Evolutionary conservation across 2,113 vertebrate genomes (phyloP).

Genomic region (Heptranchias perlo): DNA sequence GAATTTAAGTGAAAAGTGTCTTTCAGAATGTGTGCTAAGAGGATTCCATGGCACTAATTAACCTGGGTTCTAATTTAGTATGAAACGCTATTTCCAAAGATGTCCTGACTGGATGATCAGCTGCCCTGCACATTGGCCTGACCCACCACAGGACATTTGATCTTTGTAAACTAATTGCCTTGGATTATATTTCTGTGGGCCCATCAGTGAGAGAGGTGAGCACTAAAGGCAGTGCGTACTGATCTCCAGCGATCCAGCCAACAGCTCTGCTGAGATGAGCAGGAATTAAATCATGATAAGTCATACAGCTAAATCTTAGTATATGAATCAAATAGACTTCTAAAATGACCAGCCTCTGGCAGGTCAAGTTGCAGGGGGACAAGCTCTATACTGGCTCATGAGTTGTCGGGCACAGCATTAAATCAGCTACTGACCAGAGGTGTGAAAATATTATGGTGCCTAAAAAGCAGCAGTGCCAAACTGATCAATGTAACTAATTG

Average conservation of each 20-base stretch:
- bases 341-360: background rate
- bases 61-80: background rate
- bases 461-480: background rate
- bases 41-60: background rate
- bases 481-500: background rate
- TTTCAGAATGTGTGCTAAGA: background rate
- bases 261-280: background rate
- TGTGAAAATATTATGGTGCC: background rate
- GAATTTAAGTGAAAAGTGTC: background rate
- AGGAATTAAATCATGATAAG: background rate
- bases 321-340: background rate
- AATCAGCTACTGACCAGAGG: background rate
- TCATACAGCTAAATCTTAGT: background rate
- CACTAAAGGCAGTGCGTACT: background rate
- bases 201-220: background rate
- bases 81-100: background rate
- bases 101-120: background rate
- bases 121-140: background rate
- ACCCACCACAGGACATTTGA: background rate
- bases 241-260: background rate
- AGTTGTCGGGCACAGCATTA: background rate
- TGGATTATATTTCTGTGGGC: background rate
- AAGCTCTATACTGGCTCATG: background rate
- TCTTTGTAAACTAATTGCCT: background rate
- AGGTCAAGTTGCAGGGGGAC: background rate